Evolutionary conservation across 2,888 invertebrate species (phyloP), one percentile per base, ranked within the genome.

Genomic region (Adineta ricciae): DNA sequence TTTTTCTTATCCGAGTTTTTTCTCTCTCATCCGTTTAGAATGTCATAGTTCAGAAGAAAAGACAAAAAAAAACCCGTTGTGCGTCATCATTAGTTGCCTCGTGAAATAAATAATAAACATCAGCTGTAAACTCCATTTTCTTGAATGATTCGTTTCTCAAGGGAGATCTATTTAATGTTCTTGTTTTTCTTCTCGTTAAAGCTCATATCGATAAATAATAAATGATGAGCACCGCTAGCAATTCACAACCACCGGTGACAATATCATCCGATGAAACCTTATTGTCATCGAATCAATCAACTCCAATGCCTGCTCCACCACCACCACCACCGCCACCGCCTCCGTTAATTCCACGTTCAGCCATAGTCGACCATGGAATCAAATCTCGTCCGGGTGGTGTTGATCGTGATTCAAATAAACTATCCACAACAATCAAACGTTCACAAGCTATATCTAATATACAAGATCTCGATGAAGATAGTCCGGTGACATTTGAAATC

Each of bases 381-480:
- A 64, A 64, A 64, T 19, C 64, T 19, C 64, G 64, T 64, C 32
- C 64, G 0, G 32, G 32, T 64, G 64, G 64, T 32, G 19, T 64
- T 32, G 64, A 64, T 36, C 32, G 32, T 64, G 64, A 64, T 64
- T 27, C 64, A 32, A 64, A 27, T 32, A 32, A 64, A 64, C 5
- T 64, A 32, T 36, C 64, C 16, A 73, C 83, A 8, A 83, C 82
- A 9, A 72, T 85, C 24, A 85, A 85, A 52, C 73, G 85, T 41
- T 72, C 83, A n/a, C 85, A 83, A 73, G 85, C 85, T 50, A 85
- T 85, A n/a, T 49, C 84, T 27, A 83, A 85, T 82, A 73, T 85
- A n/a, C 84, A 83, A 46, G 78, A 83, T 46, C 72, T 85, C 38
- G 85, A 85, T 52, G 85, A 85, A 54, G 54, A 73, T 78, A 85